phyloP scores from a whole-genome alignment of 1,140 invertebrate genomes.

The Brachionus plicatilis region DNA sequence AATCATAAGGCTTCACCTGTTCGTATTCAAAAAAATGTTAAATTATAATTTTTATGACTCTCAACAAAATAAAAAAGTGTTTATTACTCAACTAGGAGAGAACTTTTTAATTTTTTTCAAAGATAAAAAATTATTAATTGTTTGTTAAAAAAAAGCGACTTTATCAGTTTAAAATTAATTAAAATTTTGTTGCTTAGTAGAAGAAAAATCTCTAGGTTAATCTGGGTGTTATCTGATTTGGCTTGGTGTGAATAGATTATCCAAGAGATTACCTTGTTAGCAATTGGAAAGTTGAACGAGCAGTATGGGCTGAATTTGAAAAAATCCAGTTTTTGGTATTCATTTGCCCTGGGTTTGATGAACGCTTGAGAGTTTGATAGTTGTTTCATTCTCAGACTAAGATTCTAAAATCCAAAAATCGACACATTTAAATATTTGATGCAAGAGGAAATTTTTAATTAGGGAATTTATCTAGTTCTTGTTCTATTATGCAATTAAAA shows the following conservation, averaged over 20 bases:
- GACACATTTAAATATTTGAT: neutral
- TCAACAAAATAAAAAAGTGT: neutral
- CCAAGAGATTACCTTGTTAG: neutral
- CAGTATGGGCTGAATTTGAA: neutral
- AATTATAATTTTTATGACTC: constrained; percentile 12
- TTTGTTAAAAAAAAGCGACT: neutral
- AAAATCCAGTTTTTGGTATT: neutral
- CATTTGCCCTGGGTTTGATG: neutral
- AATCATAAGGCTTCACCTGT: neutral
- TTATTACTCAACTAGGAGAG: neutral
- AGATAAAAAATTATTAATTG: neutral
- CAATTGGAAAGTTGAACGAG: neutral
- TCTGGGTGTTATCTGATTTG: neutral
- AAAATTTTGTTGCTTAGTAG: neutral
- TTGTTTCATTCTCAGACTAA: neutral
- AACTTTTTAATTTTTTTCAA: neutral
- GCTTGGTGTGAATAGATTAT: neutral
- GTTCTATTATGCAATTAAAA: neutral
- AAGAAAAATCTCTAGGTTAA: neutral
- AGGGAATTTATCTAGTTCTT: neutral
- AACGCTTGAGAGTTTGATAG: neutral
- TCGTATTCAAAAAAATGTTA: constrained; percentile 19
- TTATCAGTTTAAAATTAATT: constrained; percentile 18
- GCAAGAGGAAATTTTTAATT: neutral
- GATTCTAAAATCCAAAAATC: neutral